phyloP scores from a whole-genome alignment of 2,113 vertebrate genomes.

The Cryptomyrus ogoouensis region DNA sequence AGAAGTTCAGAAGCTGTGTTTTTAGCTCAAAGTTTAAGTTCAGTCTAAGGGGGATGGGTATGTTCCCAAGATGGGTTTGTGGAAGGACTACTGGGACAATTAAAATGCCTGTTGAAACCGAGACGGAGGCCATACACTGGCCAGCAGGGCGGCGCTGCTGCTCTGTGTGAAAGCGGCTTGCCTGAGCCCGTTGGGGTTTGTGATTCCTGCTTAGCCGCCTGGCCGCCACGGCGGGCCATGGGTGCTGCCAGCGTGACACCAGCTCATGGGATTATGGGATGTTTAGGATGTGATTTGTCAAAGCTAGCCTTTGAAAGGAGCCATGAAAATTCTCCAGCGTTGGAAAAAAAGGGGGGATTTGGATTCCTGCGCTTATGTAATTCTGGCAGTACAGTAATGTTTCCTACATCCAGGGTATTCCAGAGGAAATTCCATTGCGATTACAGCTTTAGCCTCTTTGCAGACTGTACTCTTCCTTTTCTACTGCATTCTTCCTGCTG shows the following conservation, averaged over 20 bases:
- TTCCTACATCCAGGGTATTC: conserved; percentile 34
- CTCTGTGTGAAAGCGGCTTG: not conserved
- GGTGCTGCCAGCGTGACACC: conserved; percentile 19
- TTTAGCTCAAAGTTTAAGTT: not conserved
- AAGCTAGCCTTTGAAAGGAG: conserved; percentile 15
- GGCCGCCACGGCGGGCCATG: conserved; percentile 15
- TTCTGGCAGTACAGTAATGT: conserved; percentile 37
- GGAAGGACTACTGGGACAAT: not conserved
- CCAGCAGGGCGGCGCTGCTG: not conserved
- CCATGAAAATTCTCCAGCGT: conserved; percentile 19
- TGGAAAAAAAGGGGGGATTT: conserved; percentile 12
- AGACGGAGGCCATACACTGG: not conserved
- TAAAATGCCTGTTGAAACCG: not conserved
- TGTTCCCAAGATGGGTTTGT: not conserved
- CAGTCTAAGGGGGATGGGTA: not conserved
- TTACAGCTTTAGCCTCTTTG: conserved; percentile 34
- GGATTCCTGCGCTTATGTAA: conserved; percentile 33
- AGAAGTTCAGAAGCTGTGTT: not conserved
- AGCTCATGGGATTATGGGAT: conserved; percentile 24
- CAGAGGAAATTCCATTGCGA: conserved; percentile 53
- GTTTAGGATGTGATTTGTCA: conserved; percentile 26
- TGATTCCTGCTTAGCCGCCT: conserved; percentile 4
- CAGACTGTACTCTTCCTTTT: conserved; percentile 38
- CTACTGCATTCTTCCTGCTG: conserved; percentile 25
- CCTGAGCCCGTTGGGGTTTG: not conserved